Evolutionary conservation across 2,888 invertebrate species (phyloP).

Genomic region (Aphodius granarius): DNA sequence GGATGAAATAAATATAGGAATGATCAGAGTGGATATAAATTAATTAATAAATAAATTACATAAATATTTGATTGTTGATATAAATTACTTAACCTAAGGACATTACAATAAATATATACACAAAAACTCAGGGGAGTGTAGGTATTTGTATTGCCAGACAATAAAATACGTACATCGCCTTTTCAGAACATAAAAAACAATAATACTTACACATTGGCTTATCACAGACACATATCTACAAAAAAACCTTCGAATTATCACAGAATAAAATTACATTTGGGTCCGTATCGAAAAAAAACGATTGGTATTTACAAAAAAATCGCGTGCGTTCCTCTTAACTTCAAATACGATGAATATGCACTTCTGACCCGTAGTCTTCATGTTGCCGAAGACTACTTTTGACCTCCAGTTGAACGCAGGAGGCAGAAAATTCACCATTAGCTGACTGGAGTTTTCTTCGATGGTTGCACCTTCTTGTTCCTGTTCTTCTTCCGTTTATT

Average conservation of each 20-base stretch:
- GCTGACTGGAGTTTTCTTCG: neutral
- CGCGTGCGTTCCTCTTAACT: too few species aligned
- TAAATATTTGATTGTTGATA: neutral
- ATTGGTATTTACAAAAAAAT: neutral
- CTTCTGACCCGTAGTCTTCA: too few species aligned
- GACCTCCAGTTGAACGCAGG: too few species aligned
- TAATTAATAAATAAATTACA: slow-evolving; percentile 11
- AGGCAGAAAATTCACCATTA: neutral
- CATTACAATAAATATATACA: neutral
- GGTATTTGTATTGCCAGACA: neutral
- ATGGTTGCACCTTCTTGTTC: neutral
- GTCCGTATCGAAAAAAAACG: neutral
- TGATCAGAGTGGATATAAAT: neutral
- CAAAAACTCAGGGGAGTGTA: neutral
- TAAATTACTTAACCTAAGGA: neutral
- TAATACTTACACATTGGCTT: neutral
- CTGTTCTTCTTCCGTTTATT: slow-evolving; percentile 1
- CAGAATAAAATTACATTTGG: neutral
- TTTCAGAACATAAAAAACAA: neutral
- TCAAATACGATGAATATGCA: too few species aligned
- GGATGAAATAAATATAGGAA: neutral
- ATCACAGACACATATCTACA: neutral
- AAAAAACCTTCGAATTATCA: neutral
- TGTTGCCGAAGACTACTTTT: too few species aligned
- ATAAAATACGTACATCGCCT: neutral